Evolutionary conservation across 2,113 vertebrate genomes (phyloP).

Genomic region (Ibidorhyncha struthersii): DNA sequence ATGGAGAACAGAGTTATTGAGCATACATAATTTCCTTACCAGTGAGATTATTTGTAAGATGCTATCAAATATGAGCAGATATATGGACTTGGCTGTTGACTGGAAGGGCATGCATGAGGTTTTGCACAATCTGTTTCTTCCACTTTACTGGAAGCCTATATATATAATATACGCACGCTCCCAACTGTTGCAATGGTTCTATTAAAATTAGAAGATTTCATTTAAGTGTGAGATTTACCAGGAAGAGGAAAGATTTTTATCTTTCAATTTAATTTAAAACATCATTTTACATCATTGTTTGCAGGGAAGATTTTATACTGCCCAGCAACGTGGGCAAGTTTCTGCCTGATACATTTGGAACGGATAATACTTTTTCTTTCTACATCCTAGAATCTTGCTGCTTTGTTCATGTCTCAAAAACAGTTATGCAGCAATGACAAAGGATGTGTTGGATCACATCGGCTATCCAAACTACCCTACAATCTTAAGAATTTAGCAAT

Average conservation of each 20-base stretch:
- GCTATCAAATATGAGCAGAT: neutral
- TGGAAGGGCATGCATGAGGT: neutral
- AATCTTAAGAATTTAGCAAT: neutral
- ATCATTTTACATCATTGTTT: constrained; percentile 37
- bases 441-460: neutral
- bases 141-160: neutral
- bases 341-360: constrained; percentile 17
- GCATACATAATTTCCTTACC: neutral
- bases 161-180: neutral
- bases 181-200: neutral
- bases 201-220: neutral
- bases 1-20: neutral
- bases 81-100: neutral
- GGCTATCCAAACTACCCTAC: neutral
- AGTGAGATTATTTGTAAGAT: neutral
- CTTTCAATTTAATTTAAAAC: constrained; percentile 40
- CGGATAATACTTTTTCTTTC: neutral
- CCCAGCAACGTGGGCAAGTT: constrained; percentile 65
- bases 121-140: neutral
- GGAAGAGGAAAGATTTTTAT: constrained; percentile 39
- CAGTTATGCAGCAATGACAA: neutral
- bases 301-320: constrained; percentile 30
- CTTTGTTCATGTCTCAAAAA: neutral
- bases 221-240: neutral
- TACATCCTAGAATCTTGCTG: constrained; percentile 5